phyloP scores from a whole-genome alignment of 2,797 vertebrate genomes.

The Pipistrellus pipistrellus region DNA sequence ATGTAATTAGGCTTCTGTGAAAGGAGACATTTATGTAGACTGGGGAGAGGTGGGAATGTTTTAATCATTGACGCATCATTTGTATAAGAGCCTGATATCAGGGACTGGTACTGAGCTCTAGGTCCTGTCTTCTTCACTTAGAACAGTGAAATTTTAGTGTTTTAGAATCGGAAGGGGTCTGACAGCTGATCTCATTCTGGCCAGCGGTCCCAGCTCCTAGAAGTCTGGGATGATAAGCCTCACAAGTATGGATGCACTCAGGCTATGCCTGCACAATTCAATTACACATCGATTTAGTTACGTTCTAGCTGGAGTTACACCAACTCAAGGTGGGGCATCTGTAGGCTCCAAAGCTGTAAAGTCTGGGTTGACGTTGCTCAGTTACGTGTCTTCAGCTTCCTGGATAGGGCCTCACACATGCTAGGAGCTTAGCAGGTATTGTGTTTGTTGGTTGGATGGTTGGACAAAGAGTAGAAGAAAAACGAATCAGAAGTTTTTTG shows the following conservation, averaged over 20 bases:
- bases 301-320: not conserved
- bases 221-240: not conserved
- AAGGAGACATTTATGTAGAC: slow-evolving; percentile 64
- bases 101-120: not conserved
- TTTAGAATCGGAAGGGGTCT: not conserved
- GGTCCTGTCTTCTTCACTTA: not conserved
- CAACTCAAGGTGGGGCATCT: not conserved
- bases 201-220: not conserved
- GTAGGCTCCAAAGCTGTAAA: not conserved
- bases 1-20: slow-evolving; percentile 71
- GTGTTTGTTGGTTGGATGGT: not conserved
- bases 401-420: not conserved
- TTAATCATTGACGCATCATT: slow-evolving; percentile 63
- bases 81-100: slow-evolving; percentile 12
- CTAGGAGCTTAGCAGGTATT: not conserved
- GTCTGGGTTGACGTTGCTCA: not conserved
- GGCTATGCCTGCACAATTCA: not conserved
- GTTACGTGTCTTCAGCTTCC: not conserved
- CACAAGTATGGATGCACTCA: not conserved
- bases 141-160: not conserved
- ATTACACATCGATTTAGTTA: not conserved
- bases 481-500: not conserved
- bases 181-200: slow-evolving; percentile 2
- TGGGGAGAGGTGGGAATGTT: slow-evolving; percentile 26
- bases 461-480: not conserved